phyloP scores from a whole-genome alignment of 1,140 invertebrate species.

The Zelostemma sp. region DNA sequence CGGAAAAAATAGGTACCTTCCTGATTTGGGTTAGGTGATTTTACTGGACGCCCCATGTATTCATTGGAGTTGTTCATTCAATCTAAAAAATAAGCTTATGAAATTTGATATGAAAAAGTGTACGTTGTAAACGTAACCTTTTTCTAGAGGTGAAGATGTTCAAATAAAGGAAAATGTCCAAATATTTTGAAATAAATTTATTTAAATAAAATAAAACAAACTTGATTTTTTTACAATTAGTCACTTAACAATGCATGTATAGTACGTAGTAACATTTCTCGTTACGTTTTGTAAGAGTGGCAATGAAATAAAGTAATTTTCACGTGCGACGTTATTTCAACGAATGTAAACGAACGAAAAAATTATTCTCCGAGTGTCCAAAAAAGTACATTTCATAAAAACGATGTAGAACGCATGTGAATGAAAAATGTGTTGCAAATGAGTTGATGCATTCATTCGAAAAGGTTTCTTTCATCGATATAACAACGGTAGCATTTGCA shows the following conservation, averaged over 20 bases:
- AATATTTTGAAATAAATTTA: constrained; percentile 12
- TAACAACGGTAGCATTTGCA: constrained; percentile 50
- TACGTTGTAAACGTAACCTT: too few species aligned
- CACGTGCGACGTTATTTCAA: too few species aligned
- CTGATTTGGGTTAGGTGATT: constrained; percentile 98
- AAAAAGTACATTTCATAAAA: too few species aligned
- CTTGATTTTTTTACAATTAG: not conserved
- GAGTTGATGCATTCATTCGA: constrained; percentile 49
- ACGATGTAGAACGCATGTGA: constrained; percentile 12
- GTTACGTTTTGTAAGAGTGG: too few species aligned
- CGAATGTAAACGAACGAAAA: too few species aligned
- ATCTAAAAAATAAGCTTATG: too few species aligned
- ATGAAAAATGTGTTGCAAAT: constrained; percentile 39
- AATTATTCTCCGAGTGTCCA: too few species aligned
- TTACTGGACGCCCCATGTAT: constrained; percentile 90
- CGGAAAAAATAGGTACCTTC: constrained; percentile 91
- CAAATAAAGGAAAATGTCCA: not conserved
- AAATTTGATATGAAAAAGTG: too few species aligned
- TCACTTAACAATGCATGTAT: not conserved
- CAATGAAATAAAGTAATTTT: too few species aligned
- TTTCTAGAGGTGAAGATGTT: too few species aligned
- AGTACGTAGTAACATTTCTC: too few species aligned
- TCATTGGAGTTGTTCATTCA: too few species aligned
- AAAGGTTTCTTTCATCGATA: constrained; percentile 41
- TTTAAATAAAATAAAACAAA: not conserved